Conservation (phyloP, 2,797 vertebrate genomes). For the Dicrostonyx torquatus region DNA sequence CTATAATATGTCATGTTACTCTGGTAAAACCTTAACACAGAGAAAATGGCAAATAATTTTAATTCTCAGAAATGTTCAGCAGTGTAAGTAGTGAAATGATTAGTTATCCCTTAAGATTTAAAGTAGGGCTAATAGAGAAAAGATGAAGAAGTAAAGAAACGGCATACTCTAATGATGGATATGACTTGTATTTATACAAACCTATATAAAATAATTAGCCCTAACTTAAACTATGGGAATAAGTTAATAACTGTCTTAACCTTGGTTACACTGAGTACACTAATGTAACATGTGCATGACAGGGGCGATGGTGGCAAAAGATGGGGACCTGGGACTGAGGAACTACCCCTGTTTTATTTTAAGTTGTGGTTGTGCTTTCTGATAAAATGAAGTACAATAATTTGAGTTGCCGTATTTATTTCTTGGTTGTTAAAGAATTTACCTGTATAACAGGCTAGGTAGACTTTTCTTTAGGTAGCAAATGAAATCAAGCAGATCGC, state of each 20-base stretch:
- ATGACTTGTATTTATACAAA: background rate
- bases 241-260: background rate
- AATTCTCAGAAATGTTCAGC: background rate
- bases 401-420: background rate
- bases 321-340: background rate
- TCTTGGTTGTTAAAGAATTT: background rate
- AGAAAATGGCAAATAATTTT: background rate
- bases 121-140: accelerated
- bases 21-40: background rate
- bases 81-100: background rate
- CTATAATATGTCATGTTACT: background rate
- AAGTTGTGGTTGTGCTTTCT: background rate
- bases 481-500: background rate
- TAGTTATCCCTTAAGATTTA: background rate
- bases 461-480: background rate
- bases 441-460: background rate
- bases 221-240: background rate
- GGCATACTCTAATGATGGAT: background rate
- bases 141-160: background rate
- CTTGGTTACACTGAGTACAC: background rate
- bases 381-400: background rate
- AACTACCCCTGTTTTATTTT: background rate
- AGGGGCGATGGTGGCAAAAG: background rate
- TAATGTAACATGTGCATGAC: background rate
- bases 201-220: background rate